phyloP scores from a whole-genome alignment of 2,797 vertebrate genomes.

The Allobates femoralis region DNA sequence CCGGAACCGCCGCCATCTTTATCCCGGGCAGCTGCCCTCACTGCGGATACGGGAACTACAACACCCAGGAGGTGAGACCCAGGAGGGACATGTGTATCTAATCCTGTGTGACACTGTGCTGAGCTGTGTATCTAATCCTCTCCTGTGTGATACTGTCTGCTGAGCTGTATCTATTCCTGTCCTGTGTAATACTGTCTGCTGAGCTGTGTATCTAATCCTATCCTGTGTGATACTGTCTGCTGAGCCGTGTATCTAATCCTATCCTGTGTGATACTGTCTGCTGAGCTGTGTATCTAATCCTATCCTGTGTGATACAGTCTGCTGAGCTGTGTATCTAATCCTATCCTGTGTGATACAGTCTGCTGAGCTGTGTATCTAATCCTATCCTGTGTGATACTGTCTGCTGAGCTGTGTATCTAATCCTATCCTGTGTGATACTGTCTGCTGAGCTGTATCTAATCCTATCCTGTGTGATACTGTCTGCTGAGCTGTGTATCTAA shows the following conservation, averaged over 20 bases:
- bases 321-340: background rate
- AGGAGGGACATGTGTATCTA: no score
- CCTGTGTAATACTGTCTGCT: background rate
- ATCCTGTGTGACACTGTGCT: background rate
- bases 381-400: background rate
- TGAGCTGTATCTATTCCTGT: background rate
- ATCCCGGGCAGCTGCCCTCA: background rate
- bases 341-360: background rate
- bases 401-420: background rate
- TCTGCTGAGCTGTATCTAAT: background rate
- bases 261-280: background rate
- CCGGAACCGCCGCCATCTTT: background rate
- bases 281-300: background rate
- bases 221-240: background rate
- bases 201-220: background rate
- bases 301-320: background rate
- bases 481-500: background rate
- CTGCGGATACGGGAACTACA: no score
- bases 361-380: background rate
- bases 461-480: background rate
- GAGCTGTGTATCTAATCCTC: background rate
- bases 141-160: conserved; percentile 1
- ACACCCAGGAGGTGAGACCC: no score
- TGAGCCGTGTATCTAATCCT: background rate
- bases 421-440: background rate